Evolutionary conservation across 2,797 vertebrate species (phyloP).

Genomic region (Euthynnus affinis): DNA sequence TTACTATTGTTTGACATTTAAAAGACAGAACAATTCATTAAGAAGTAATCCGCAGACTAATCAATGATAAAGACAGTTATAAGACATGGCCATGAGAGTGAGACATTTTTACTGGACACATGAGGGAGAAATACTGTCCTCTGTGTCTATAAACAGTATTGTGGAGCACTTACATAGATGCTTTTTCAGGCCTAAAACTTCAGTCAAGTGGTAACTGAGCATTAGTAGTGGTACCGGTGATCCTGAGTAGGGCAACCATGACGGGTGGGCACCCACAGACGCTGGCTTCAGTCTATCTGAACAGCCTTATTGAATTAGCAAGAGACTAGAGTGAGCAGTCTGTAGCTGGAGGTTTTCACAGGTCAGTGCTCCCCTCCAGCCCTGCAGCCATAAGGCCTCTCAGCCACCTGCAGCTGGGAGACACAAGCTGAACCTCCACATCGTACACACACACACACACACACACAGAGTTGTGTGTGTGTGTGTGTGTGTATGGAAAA

Average conservation of each 20-base stretch:
- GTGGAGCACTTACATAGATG: conserved; percentile 3
- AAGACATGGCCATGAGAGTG: neutral
- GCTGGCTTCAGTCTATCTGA: conserved; percentile 58
- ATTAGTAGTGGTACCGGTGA: conserved; percentile 32
- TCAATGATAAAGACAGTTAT: neutral
- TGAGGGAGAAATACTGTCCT: neutral
- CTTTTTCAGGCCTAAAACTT: conserved; percentile 33
- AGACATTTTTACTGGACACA: neutral
- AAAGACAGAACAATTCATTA: neutral
- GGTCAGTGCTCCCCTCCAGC: conserved; percentile 68
- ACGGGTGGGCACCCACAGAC: conserved; percentile 64
- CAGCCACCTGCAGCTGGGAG: conserved; percentile 70
- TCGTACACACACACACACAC: too few relatives aligned
- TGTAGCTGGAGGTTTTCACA: conserved; percentile 71
- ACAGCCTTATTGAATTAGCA: conserved; percentile 72
- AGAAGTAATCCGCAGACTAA: neutral
- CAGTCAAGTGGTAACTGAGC: conserved; percentile 45
- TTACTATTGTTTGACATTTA: neutral
- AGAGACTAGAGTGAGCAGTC: conserved; percentile 53
- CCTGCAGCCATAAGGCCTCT: conserved; percentile 64
- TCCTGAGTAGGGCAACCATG: conserved; percentile 27
- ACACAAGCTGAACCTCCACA: conserved; percentile 38
- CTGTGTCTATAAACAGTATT: neutral
- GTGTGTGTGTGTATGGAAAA: neutral
- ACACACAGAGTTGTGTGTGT: conserved; percentile 1